Base-by-base conservation (phyloP, 2,113 vertebrate species). In the Bujurquina vittata region DNA sequence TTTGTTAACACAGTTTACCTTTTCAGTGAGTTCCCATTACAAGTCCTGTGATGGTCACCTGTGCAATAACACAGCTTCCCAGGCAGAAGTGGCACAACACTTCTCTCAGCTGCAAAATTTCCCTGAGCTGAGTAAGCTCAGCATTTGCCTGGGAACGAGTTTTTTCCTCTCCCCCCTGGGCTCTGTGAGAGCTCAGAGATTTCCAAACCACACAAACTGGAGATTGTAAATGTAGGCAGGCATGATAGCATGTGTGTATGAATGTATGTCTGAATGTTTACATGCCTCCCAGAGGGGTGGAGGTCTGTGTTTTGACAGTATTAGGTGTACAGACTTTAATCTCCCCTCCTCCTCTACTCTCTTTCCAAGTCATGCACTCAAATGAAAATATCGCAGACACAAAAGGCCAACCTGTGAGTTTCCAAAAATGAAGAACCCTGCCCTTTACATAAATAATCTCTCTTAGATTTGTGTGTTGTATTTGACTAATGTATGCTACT, bases 241-340 rank as follows among this genome's bases (percentile, higher is more conserved):
- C 69, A 54, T 81, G 81, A 75, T 58, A 69, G 77, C 72, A 65
- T 67, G 60, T 62, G 79, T 87, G 59, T 83, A 37, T 77, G 58
- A 78, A 87, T 86, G 82, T 83, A 85, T 84, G 89, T 88, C 65
- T 73, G 80, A 84, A 63, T 92, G 82, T 94, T 93, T 87, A 87
- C 88, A 81, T 80, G 89, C 54, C 82, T 92, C 74, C 81, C 33
- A 77, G 77, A 90, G 82, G 84, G 89, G 87, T 26, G 88, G 92
- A 88, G 91, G 88, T 81, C 90, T 81, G 61, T 95, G 93, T 94
- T 95, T 94, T 83, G 83, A 91, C 85, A 93, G 94, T 93, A 94
- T 95, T 92, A 92, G 94, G 92, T 94, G 89, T 91, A 84, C 85
- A 80, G 72, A 72, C 89, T 91, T 84, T 88, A 92, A 92, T 93